These are phyloP conservation scores for Halictus quadricinctus DNA, from an alignment of 2,888 invertebrate genomes.

Conservation along the genomic window DNA sequence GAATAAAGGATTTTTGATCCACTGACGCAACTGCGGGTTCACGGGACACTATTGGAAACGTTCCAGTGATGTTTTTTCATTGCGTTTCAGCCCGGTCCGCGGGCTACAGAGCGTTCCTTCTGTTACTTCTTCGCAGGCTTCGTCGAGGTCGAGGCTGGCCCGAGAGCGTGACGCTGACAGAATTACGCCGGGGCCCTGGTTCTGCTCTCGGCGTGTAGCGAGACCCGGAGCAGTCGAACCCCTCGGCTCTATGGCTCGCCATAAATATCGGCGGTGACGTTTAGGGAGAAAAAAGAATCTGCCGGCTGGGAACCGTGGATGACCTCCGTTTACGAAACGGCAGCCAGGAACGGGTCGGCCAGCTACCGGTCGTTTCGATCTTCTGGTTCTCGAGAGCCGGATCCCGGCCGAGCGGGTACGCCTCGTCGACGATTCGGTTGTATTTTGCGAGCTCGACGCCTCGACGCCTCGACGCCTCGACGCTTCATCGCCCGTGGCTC, in stretches of 20 bases:
- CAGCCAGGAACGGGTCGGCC: slow-evolving; percentile 53
- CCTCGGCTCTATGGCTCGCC: slow-evolving; percentile 76
- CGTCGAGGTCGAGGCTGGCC: slow-evolving; percentile 59
- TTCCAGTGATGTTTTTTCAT: slow-evolving; percentile 50
- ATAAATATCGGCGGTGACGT: slow-evolving; percentile 81
- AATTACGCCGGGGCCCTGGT: slow-evolving; percentile 74
- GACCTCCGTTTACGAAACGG: slow-evolving; percentile 69
- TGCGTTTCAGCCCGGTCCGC: slow-evolving; percentile 19
- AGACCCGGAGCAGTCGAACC: slow-evolving; percentile 53
- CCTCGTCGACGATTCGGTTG: background rate
- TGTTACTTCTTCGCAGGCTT: slow-evolving; percentile 44
- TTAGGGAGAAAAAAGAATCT: slow-evolving; percentile 73
- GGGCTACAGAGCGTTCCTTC: slow-evolving; percentile 20
- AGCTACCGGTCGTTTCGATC: slow-evolving; percentile 59
- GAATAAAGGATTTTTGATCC: slow-evolving; percentile 36
- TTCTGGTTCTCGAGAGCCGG: slow-evolving; percentile 1
- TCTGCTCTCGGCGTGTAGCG: slow-evolving; percentile 55
- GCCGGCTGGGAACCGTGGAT: slow-evolving; percentile 72
- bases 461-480: background rate
- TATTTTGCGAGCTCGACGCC: background rate
- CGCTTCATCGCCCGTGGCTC: background rate
- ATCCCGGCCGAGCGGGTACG: background rate
- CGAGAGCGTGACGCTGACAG: slow-evolving; percentile 75
- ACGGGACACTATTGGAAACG: slow-evolving; percentile 58
- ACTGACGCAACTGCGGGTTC: background rate